These are phyloP conservation scores for Zygothrica quintamaculata DNA, from an alignment of 2,888 invertebrate genomes.

Conservation along the genomic window DNA sequence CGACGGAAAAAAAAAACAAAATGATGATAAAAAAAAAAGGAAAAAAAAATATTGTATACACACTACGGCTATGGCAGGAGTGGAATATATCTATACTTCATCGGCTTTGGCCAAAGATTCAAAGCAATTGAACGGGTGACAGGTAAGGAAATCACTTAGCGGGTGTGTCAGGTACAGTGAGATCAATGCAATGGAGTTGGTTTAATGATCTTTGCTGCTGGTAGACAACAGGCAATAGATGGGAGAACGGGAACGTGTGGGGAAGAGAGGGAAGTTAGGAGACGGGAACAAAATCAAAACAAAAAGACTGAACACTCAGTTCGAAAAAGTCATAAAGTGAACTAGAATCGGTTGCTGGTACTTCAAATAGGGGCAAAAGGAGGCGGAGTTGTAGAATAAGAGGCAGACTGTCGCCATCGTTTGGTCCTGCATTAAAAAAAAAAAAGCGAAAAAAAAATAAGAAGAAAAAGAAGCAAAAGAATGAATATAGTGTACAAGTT, in stretches of 20 bases:
- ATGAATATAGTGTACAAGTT: constrained; percentile 27
- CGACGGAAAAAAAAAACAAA: background rate
- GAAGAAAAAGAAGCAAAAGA: no score
- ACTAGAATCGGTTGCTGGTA: constrained; percentile 10
- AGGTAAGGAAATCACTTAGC: constrained; percentile 60
- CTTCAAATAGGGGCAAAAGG: background rate
- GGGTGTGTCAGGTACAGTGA: constrained; percentile 50
- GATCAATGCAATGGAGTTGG: constrained; percentile 45
- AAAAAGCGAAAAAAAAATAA: no score
- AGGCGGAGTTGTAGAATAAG: background rate
- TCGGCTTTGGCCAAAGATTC: constrained; percentile 6
- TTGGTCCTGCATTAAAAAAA: constrained; percentile 36
- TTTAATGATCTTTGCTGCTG: constrained; percentile 24
- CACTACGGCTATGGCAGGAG: background rate
- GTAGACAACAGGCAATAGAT: no score
- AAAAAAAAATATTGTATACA: no score
- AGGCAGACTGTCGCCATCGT: constrained; percentile 27
- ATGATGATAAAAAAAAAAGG: no score
- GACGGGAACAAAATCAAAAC: constrained; percentile 26
- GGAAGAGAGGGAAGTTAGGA: no score
- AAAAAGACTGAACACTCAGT: constrained; percentile 15
- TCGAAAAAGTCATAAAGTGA: constrained; percentile 18
- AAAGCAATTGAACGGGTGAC: constrained; percentile 19
- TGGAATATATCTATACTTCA: background rate
- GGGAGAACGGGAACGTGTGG: no score